Base-by-base conservation (phyloP, 2,797 vertebrate species). In the Fratercula arctica region DNA sequence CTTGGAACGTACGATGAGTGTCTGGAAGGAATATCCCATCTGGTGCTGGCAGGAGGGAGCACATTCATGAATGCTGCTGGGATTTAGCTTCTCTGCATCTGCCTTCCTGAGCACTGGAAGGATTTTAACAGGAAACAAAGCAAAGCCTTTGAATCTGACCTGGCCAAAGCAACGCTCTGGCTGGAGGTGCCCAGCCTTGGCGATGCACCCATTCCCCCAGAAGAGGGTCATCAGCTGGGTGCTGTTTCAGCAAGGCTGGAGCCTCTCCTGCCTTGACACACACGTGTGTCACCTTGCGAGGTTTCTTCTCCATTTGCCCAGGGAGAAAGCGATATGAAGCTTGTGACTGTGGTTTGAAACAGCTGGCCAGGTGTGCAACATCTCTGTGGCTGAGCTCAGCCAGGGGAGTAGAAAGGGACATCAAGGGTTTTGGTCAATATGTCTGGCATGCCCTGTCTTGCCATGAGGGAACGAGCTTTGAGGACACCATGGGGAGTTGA, bases 31-130 rank as follows among this genome's bases (percentile, higher is more conserved):
- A 85, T 68, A 89, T 93, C 93, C 92, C 87, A 96, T 96, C 95
- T 86, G 95, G 95, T 61, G 35, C 93, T 97, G 96, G 96, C 95
- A 95, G 93, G 28, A 79, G 74, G 21, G 23, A 90, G 68, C 4
- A 1, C 86, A 96, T 97, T 96, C 95, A 94, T 15, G 28, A 96
- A 95, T 76, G 89, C 96, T 96, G 95, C 75, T 92, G 95, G 95
- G 96, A 94, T 85, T 96, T 70, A 24, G 6, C 86, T 76, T 37
- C 95, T 93, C 90, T 82, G 86, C 95, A 95, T 95, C 93, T 96
- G 95, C 46, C 94, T 95, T 93, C 91, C 68, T 73, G 29, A 63
- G 85, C 2, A 76, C 93, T 78, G 79, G 5, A 77, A 69, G 72
- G 79, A 68, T 77, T 95, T 66, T 11, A 39, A 41, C n/a, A 85